Percentiles rank a stretch among this genome's conserved stretches.
Conservation (phyloP, 2,888 invertebrate genomes). For the Mermis nigrescens region DNA sequence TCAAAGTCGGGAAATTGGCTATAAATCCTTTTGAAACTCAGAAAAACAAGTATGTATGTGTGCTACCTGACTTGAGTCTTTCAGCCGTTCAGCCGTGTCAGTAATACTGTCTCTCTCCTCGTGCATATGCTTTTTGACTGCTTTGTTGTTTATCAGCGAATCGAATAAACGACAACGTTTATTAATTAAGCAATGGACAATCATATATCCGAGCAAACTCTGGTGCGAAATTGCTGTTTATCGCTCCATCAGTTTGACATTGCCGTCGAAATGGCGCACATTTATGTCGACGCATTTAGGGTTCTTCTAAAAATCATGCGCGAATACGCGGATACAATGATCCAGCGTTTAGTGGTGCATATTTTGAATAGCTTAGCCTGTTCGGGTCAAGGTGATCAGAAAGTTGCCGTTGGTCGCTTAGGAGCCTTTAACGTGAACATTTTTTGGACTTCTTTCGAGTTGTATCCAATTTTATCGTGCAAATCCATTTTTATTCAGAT, state of each 20-base stretch:
- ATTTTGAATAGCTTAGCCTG: constrained; percentile 83
- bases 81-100: too few species aligned
- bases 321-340: constrained; percentile 52
- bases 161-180: too few species aligned
- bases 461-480: neutral
- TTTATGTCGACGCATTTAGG: constrained; percentile 26
- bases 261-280: constrained; percentile 57
- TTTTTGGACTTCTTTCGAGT: constrained; percentile 10
- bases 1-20: too few species aligned
- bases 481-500: neutral
- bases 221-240: constrained; percentile 88
- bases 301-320: constrained; percentile 27
- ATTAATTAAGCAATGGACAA: neutral
- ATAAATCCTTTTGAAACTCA: too few species aligned
- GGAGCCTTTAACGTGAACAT: constrained; percentile 45
- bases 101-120: too few species aligned
- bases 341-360: constrained; percentile 80
- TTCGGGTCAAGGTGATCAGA: constrained; percentile 80
- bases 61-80: too few species aligned
- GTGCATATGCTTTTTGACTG: too few species aligned
- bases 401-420: constrained; percentile 66
- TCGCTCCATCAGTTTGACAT: constrained; percentile 84
- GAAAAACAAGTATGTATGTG: too few species aligned
- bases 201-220: constrained; percentile 32
- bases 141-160: too few species aligned